Evolutionary conservation across 2,113 vertebrate genomes (phyloP).

Genomic region (Cyprinus carpio): DNA sequence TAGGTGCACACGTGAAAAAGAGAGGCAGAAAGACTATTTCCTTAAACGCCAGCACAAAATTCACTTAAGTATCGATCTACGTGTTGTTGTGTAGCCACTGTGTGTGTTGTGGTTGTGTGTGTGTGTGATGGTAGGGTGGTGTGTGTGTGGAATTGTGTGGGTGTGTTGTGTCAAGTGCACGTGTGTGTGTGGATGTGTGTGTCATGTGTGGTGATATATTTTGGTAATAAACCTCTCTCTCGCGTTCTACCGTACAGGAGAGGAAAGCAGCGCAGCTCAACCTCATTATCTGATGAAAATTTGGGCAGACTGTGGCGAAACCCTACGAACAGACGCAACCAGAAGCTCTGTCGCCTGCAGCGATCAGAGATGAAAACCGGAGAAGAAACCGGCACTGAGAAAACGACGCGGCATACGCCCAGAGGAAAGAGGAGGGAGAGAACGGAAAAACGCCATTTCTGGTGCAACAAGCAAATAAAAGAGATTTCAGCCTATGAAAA

Average conservation of each 20-base stretch:
- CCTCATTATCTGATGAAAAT: slow-evolving; percentile 79
- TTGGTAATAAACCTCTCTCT: slow-evolving; percentile 43
- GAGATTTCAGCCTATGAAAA: slow-evolving; percentile 71
- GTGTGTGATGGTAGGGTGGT: too few relatives aligned
- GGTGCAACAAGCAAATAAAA: slow-evolving; percentile 70
- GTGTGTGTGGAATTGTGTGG: too few relatives aligned
- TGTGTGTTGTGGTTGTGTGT: too few relatives aligned
- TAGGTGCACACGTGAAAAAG: not conserved
- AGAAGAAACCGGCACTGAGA: slow-evolving; percentile 69
- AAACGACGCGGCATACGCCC: slow-evolving; percentile 69
- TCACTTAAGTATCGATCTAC: not conserved
- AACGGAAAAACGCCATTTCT: slow-evolving; percentile 37
- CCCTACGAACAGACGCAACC: slow-evolving; percentile 75
- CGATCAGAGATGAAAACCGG: slow-evolving; percentile 76
- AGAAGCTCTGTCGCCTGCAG: slow-evolving; percentile 73
- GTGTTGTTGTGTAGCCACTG: slow-evolving; percentile 17
- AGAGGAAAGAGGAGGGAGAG: slow-evolving; percentile 55
- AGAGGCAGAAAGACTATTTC: not conserved
- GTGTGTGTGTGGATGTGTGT: slow-evolving; percentile 2
- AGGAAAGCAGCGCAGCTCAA: slow-evolving; percentile 50
- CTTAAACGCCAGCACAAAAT: not conserved
- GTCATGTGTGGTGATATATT: slow-evolving; percentile 16
- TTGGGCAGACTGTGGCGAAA: slow-evolving; percentile 76
- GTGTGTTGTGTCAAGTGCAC: too few relatives aligned
- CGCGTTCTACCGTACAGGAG: slow-evolving; percentile 62